Conservation (phyloP, 2,888 invertebrate genomes). For the Silvanus unidentatus region DNA sequence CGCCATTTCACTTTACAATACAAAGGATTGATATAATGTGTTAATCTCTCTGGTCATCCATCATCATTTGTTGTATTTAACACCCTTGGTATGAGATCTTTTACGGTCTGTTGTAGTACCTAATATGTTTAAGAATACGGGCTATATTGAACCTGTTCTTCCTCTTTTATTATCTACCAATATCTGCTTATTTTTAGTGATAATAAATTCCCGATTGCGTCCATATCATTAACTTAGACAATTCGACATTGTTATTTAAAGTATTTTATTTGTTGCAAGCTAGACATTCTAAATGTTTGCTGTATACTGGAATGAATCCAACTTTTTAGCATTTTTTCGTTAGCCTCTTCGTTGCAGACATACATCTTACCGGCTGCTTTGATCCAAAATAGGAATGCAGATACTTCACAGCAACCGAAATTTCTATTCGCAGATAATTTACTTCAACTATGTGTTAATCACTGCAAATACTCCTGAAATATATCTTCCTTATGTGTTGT, state of each 20-base stretch:
- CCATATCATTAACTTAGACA: too few species aligned
- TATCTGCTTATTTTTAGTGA: too few species aligned
- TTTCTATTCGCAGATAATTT: conserved; percentile 39
- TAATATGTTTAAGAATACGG: conserved; percentile 23
- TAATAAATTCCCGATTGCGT: too few species aligned
- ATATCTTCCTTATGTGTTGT: conserved; percentile 3
- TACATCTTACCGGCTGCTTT: conserved; percentile 34
- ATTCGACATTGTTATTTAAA: too few species aligned
- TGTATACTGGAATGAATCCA: conserved; percentile 29
- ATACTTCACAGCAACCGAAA: conserved; percentile 29
- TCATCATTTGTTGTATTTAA: conserved; percentile 40
- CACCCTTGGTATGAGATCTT: conserved; percentile 23
- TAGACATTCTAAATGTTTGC: too few species aligned
- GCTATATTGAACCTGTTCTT: conserved; percentile 6
- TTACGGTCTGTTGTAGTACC: conserved; percentile 19
- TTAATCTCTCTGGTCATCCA: conserved; percentile 39
- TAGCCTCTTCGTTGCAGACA: conserved; percentile 27
- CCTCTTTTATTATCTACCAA: too few species aligned
- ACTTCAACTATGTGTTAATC: conserved; percentile 28
- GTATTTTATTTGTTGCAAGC: too few species aligned
- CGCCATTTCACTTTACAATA: conserved; percentile 6
- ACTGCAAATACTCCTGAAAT: conserved; percentile 16
- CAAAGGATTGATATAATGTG: conserved; percentile 39
- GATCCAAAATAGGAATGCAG: conserved; percentile 37
- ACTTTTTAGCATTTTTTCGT: conserved; percentile 29